These are phyloP conservation scores for Ammodytes marinus DNA, from an alignment of 2,113 vertebrate genomes.

Conservation along the genomic window DNA sequence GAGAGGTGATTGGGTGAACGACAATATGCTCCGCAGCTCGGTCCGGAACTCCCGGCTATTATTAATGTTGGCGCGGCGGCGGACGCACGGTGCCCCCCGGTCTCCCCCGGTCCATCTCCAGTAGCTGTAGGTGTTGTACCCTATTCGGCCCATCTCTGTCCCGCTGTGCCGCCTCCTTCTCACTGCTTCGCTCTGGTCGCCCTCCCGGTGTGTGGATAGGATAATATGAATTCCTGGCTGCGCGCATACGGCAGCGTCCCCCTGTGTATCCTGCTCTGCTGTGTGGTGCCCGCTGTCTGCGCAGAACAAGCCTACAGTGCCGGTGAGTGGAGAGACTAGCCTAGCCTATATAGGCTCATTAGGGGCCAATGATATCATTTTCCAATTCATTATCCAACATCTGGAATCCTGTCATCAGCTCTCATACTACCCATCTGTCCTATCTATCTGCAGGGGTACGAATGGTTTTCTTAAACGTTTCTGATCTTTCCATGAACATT, in stretches of 20 bases:
- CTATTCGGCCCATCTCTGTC: constrained; percentile 13
- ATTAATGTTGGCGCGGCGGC: constrained; percentile 60
- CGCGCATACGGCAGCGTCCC: constrained; percentile 69
- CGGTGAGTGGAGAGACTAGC: constrained; percentile 75
- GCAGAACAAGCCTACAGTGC: constrained; percentile 54
- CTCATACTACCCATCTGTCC: constrained; percentile 6
- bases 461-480: not conserved
- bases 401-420: constrained; percentile 32
- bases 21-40: constrained; percentile 71
- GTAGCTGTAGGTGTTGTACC: constrained; percentile 29
- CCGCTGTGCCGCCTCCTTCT: constrained; percentile 40
- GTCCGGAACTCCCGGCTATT: constrained; percentile 71
- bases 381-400: constrained; percentile 37
- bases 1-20: constrained; percentile 56
- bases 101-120: constrained; percentile 43
- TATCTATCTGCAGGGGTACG: constrained; percentile 7
- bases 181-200: constrained; percentile 54
- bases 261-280: constrained; percentile 73
- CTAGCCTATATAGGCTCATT: constrained; percentile 33
- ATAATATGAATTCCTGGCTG: constrained; percentile 85
- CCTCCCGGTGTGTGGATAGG: constrained; percentile 73
- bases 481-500: not conserved
- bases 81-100: constrained; percentile 64
- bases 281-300: constrained; percentile 48
- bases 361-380: constrained; percentile 57